phyloP scores from a whole-genome alignment of 2,797 vertebrate species.

The Sarcoramphus papa region DNA sequence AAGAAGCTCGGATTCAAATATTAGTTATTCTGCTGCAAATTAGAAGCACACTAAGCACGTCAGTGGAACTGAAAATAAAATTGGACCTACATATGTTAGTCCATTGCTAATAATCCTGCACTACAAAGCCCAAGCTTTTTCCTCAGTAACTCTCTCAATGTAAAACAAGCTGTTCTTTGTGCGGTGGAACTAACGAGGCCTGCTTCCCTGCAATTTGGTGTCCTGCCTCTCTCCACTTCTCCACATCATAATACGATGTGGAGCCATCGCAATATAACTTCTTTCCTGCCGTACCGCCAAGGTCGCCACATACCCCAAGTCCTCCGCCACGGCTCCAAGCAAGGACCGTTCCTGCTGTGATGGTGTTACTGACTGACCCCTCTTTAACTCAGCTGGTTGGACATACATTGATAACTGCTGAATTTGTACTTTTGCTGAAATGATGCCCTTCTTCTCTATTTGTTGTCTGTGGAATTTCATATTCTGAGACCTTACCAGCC shows the following conservation, averaged over 20 bases:
- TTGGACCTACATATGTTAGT: neutral
- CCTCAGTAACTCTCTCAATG: neutral
- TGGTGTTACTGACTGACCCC: neutral
- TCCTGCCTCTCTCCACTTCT: neutral
- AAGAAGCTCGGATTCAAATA: neutral
- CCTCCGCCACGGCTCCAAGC: too few relatives aligned
- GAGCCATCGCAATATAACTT: rapidly evolving
- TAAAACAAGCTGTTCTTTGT: neutral
- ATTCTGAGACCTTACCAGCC: neutral
- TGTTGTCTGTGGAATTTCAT: neutral
- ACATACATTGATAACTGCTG: neutral
- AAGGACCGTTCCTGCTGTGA: rapidly evolving
- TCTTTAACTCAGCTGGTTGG: neutral
- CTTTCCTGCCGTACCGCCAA: neutral
- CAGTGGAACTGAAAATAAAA: neutral
- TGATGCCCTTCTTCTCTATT: neutral
- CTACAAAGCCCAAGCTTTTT: neutral
- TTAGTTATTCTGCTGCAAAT: neutral
- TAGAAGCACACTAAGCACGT: neutral
- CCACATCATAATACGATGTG: too few relatives aligned
- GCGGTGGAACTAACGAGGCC: neutral
- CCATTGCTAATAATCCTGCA: neutral
- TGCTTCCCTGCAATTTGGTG: neutral
- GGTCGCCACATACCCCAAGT: rapidly evolving
- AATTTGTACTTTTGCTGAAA: neutral